phyloP scores from a whole-genome alignment of 92 coral and sea anemone species.

The Zoanthus gigantus region DNA sequence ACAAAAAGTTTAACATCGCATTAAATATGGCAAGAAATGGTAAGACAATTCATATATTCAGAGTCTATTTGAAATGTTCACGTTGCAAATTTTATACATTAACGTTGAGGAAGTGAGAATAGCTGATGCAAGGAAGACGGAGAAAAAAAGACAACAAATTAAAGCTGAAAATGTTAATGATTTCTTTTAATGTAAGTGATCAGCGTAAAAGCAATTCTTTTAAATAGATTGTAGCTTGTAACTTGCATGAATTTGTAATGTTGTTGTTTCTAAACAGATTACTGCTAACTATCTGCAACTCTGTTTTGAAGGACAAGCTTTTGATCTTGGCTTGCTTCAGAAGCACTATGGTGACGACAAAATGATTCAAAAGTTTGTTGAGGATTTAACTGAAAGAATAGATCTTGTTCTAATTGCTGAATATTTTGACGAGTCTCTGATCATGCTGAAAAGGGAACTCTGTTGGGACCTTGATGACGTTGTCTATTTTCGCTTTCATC shows the following conservation, averaged over 20 bases:
- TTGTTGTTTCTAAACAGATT: background rate
- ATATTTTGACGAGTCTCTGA: constrained; percentile 89
- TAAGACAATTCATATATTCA: constrained; percentile 8
- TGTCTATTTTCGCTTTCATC: constrained; percentile 66
- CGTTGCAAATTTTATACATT: too few species aligned
- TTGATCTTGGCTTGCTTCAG: constrained; percentile 82
- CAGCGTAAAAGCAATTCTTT: too few species aligned
- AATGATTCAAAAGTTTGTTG: constrained; percentile 65
- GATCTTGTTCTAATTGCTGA: constrained; percentile 85
- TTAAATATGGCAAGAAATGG: constrained; percentile 82
- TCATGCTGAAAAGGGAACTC: constrained; percentile 77
- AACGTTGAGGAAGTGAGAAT: too few species aligned
- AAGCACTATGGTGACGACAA: constrained; percentile 60
- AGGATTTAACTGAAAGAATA: constrained; percentile 70
- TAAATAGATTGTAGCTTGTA: too few species aligned
- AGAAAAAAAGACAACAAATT: too few species aligned
- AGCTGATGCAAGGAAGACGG: too few species aligned
- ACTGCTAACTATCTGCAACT: background rate
- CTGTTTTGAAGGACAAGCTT: constrained; percentile 72
- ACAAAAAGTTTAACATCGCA: constrained; percentile 58
- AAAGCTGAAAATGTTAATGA: too few species aligned
- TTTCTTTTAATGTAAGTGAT: too few species aligned
- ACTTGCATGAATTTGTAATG: too few species aligned
- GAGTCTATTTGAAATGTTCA: background rate
- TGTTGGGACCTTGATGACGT: constrained; percentile 94